phyloP scores from a whole-genome alignment of 2,797 vertebrate genomes.

The Sebastes vulpes region DNA sequence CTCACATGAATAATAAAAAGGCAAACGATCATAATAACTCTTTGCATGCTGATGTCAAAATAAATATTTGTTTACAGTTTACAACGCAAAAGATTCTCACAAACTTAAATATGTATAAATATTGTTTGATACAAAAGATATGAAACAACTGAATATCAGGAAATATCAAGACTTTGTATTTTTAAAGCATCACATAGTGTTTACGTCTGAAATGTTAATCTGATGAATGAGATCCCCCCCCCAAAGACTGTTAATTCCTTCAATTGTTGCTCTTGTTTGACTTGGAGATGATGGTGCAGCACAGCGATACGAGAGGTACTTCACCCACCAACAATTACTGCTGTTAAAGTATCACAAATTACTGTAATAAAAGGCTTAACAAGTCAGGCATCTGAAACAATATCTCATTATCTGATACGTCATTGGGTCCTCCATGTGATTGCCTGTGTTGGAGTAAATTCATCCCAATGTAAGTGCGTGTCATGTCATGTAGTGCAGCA shows the following conservation, averaged over 20 bases:
- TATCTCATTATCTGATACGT: constrained; percentile 48
- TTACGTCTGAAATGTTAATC: constrained; percentile 48
- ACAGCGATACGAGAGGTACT: constrained; percentile 58
- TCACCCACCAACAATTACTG: constrained; percentile 53
- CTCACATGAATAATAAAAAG: constrained; percentile 76
- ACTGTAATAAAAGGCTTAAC: constrained; percentile 60
- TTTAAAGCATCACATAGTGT: constrained; percentile 51
- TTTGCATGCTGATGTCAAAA: constrained; percentile 90
- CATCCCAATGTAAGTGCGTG: constrained; percentile 28
- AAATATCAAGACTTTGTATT: constrained; percentile 49
- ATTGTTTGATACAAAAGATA: constrained; percentile 87
- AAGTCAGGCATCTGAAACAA: constrained; percentile 54
- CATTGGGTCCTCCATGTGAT: constrained; percentile 41
- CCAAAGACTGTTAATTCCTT: constrained; percentile 22
- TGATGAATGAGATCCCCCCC: constrained; percentile 27
- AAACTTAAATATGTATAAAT: constrained; percentile 77
- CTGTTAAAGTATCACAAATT: constrained; percentile 58
- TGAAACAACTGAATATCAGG: constrained; percentile 68
- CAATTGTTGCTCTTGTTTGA: constrained; percentile 28
- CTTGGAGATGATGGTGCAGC: constrained; percentile 43
- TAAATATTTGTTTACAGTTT: constrained; percentile 90
- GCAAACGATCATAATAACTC: constrained; percentile 73
- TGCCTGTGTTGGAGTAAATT: constrained; percentile 40
- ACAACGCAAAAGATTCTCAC: constrained; percentile 81
- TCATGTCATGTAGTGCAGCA: constrained; percentile 78